These are phyloP conservation scores for Lagopus muta DNA, from an alignment of 2,113 vertebrate genomes.

Conservation along the genomic window DNA sequence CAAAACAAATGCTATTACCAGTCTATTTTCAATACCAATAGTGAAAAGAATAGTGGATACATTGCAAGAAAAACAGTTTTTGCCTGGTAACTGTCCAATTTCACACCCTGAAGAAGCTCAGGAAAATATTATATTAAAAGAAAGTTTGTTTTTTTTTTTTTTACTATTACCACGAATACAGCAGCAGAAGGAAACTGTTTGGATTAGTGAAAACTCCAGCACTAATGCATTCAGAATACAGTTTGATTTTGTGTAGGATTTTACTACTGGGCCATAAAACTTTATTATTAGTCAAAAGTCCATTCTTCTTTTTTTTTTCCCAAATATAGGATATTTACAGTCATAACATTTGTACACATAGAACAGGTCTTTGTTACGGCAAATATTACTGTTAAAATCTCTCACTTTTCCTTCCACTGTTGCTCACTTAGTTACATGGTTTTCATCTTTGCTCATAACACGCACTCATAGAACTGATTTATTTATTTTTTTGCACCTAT, in stretches of 20 bases:
- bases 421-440: background rate
- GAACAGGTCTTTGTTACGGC: background rate
- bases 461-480: background rate
- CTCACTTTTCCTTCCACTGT: background rate
- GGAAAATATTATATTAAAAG: background rate
- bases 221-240: background rate
- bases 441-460: background rate
- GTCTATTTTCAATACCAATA: background rate
- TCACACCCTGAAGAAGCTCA: background rate
- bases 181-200: background rate
- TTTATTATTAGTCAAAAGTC: background rate
- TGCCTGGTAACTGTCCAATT: background rate
- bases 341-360: background rate
- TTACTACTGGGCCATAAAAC: background rate
- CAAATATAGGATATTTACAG: background rate
- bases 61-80: background rate
- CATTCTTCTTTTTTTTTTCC: background rate
- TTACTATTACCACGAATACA: background rate
- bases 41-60: background rate
- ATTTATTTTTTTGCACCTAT: background rate
- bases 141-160: background rate
- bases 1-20: slow-evolving; percentile 6
- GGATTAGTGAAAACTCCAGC: background rate
- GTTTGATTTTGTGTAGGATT: background rate
- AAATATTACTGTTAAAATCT: background rate